Evolutionary conservation across 2,113 vertebrate genomes (phyloP).

Genomic region (Bostrychus sinensis): DNA sequence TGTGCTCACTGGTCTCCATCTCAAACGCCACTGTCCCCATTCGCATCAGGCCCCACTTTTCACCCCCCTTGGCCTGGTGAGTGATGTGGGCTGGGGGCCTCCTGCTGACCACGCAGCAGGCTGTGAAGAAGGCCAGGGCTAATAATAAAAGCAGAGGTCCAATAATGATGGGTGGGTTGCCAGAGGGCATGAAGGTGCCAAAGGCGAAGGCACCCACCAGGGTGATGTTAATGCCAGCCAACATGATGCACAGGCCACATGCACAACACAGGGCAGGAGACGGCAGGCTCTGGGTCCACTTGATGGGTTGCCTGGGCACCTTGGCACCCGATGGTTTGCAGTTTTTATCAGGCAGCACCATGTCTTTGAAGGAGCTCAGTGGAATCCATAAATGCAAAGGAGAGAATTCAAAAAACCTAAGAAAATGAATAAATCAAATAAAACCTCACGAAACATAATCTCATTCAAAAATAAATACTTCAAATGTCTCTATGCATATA

Average conservation of each 20-base stretch:
- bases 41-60: constrained; percentile 81
- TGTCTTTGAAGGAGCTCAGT: constrained; percentile 34
- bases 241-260: constrained; percentile 93
- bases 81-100: constrained; percentile 70
- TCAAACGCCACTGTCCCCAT: constrained; percentile 87
- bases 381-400: constrained; percentile 1
- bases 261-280: constrained; percentile 93
- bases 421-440: neutral
- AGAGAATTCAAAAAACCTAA: neutral
- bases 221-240: constrained; percentile 96
- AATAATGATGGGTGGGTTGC: constrained; percentile 89
- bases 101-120: constrained; percentile 89
- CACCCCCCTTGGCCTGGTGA: constrained; percentile 65
- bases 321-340: constrained; percentile 71
- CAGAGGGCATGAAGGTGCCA: constrained; percentile 83
- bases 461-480: too few relatives aligned
- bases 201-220: constrained; percentile 92
- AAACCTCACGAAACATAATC: neutral
- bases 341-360: constrained; percentile 80
- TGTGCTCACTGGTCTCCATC: constrained; percentile 94
- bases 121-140: constrained; percentile 87
- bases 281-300: constrained; percentile 79
- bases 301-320: constrained; percentile 67
- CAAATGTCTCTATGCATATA: too few relatives aligned
- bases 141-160: constrained; percentile 88